Evolutionary conservation across 2,888 invertebrate species (phyloP).

Genomic region (Entomobrya multifasciata): DNA sequence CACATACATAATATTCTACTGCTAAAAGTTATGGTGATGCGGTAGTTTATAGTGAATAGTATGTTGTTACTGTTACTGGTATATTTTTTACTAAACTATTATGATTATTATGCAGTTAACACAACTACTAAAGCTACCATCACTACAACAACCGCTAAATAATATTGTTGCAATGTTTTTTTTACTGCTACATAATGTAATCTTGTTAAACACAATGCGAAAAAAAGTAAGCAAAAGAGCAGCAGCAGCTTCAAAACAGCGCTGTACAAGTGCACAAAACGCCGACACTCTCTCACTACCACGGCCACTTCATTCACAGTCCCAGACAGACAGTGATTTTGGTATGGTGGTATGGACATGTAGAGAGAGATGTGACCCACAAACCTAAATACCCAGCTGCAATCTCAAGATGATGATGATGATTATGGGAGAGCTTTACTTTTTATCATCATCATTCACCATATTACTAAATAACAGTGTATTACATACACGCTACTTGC

Average conservation of each 20-base stretch:
- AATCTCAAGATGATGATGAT: constrained; percentile 73
- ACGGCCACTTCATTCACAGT: constrained; percentile 28
- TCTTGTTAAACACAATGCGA: too few species aligned
- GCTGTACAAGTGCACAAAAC: constrained; percentile 18
- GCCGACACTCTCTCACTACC: too few species aligned
- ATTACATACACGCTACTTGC: too few species aligned
- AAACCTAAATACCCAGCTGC: constrained; percentile 74
- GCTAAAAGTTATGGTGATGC: neutral
- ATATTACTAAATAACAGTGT: constrained; percentile 32
- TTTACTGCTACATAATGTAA: too few species aligned
- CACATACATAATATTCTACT: neutral
- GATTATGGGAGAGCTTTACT: too few species aligned
- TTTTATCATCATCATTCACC: constrained; percentile 37
- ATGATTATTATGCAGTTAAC: constrained; percentile 21
- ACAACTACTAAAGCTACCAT: neutral
- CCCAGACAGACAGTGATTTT: constrained; percentile 68
- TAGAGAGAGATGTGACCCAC: constrained; percentile 73
- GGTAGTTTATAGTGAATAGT: neutral
- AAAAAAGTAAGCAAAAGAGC: constrained; percentile 17
- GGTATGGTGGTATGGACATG: constrained; percentile 68
- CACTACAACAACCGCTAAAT: constrained; percentile 22
- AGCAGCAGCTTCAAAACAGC: neutral
- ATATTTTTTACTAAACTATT: too few species aligned
- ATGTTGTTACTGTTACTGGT: neutral
- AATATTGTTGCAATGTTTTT: constrained; percentile 28